Conservation (phyloP, 2,797 vertebrate species). For the Perdix hodgsoniae region DNA sequence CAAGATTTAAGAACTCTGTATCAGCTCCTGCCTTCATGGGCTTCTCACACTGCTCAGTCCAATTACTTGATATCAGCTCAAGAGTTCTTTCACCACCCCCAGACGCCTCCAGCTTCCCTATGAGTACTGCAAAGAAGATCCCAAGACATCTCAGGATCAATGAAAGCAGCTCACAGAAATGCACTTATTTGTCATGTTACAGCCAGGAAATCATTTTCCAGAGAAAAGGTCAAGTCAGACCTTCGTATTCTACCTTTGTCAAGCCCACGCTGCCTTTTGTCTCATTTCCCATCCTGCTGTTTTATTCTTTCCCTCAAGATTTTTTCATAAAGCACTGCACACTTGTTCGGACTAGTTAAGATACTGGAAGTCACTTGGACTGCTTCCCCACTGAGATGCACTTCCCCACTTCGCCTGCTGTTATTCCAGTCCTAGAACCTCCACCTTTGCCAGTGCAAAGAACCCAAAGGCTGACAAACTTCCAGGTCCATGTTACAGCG, state of each 20-base stretch:
- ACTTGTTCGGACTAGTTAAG: neutral
- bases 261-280: accelerated
- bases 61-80: neutral
- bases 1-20: neutral
- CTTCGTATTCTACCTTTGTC: neutral
- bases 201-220: neutral
- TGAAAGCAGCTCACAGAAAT: neutral
- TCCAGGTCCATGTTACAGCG: accelerated
- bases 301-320: neutral
- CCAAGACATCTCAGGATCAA: neutral
- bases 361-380: neutral
- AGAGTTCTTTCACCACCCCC: neutral
- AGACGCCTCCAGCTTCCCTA: neutral
- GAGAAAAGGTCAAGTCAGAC: neutral
- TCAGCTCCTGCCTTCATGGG: neutral
- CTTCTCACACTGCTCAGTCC: neutral
- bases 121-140: neutral
- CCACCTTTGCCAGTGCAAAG: neutral
- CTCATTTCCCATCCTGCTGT: neutral
- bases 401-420: neutral
- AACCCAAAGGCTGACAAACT: neutral
- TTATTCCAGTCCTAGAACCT: neutral
- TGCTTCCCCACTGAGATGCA: neutral
- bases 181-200: neutral
- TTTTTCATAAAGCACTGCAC: neutral